phyloP scores from a whole-genome alignment of 2,797 vertebrate genomes.

The Diplodus puntazzo region DNA sequence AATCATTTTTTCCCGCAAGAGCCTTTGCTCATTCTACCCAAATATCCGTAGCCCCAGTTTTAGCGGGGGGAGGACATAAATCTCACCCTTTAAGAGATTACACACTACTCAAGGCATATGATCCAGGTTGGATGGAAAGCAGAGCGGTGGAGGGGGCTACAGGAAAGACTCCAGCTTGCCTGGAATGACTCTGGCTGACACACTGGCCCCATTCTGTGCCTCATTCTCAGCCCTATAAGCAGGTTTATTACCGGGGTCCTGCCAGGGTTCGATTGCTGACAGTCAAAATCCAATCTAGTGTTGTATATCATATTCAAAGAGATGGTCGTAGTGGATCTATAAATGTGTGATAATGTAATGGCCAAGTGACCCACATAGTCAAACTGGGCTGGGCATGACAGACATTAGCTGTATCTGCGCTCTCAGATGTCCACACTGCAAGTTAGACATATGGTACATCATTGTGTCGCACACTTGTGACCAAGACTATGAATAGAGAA shows the following conservation, averaged over 20 bases:
- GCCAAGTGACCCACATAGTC: conserved; percentile 19
- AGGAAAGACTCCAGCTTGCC: conserved; percentile 63
- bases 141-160: conserved; percentile 46
- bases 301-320: conserved; percentile 33
- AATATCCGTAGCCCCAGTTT: conserved; percentile 39
- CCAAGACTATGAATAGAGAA: conserved; percentile 1
- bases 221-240: conserved; percentile 19
- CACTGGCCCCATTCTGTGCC: conserved; percentile 54
- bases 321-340: conserved; percentile 16
- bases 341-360: conserved; percentile 28
- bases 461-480: conserved; percentile 11
- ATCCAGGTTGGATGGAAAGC: conserved; percentile 73
- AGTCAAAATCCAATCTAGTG: conserved; percentile 37
- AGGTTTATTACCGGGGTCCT: conserved; percentile 38
- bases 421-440: neutral
- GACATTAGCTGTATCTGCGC: neutral
- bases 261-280: conserved; percentile 37
- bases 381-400: conserved; percentile 19
- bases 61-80: conserved; percentile 58
- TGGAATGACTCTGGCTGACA: conserved; percentile 71
- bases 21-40: conserved; percentile 56
- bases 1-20: conserved; percentile 47
- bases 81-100: conserved; percentile 73
- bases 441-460: neutral
- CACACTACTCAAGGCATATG: conserved; percentile 74